Base-by-base conservation (phyloP, 2,797 vertebrate genomes). In the Malacoraja senta region DNA sequence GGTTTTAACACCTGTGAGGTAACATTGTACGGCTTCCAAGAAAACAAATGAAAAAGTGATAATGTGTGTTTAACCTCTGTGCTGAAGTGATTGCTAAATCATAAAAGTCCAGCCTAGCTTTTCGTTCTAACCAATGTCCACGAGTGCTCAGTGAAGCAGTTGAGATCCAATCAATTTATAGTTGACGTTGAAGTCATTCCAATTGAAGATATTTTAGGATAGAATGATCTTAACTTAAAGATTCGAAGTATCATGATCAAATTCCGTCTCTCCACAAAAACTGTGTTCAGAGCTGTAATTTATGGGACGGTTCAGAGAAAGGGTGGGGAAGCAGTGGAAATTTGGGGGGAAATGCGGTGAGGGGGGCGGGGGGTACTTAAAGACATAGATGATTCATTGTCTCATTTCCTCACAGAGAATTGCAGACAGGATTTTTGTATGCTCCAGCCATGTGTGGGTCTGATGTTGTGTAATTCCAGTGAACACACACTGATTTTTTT, bases 171-270 rank as follows among this genome's bases (percentile, higher is more conserved):
- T 88, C 84, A 65, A 21, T 21, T 88, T 10, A 35, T n/a, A 35
- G 35, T 7, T 32, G 61, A 88, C n/a, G 7, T 88, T 88, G 32
- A 88, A 68, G 61, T 17, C 84, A 68, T 68, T 88, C n/a, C 83
- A 65, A 35, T n/a, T 88, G 15, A 86, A 15, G 26, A 8, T 29
- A 32, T 88, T 65, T 32, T 32, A 32, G 13, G 15, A 65, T 88
- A 32, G n/a, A 32, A 24, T 74, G 21, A 24, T 21, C 19, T 74
- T 74, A 74, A 74, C 19, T 72, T 72, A 21, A 4, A 53, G 63
- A 93, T 94, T 94, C 94, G 91, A 93, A 7, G 58, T 1, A 90
- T 93, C 76, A 94, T 79, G 93, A 93, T 94, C 93, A 95, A 94
- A 94, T 93, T 94, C 94, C 26, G 65, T 93, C 7, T 78, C 44